phyloP scores from a whole-genome alignment of 2,888 invertebrate species.

The Drosophila borealis region DNA sequence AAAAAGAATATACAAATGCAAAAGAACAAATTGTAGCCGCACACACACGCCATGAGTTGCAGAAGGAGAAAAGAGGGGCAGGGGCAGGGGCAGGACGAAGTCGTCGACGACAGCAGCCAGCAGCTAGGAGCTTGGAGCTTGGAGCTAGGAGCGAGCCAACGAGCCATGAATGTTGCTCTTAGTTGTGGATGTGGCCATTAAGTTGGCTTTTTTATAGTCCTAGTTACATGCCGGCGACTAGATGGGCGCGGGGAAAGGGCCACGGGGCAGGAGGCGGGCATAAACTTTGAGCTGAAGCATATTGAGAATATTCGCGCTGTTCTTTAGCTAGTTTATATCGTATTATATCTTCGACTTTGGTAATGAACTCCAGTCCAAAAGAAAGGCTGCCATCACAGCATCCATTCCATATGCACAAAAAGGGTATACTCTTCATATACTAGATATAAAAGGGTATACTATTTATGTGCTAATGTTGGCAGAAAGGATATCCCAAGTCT shows the following conservation, averaged over 20 bases:
- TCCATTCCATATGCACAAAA: too few relatives aligned
- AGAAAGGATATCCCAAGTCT: too few relatives aligned
- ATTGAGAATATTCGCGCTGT: slow-evolving; percentile 42
- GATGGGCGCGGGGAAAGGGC: too few relatives aligned
- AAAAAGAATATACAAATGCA: slow-evolving; percentile 27
- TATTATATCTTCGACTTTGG: slow-evolving; percentile 23
- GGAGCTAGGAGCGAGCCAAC: slow-evolving; percentile 49
- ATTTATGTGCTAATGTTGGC: too few relatives aligned
- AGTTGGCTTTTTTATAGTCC: slow-evolving; percentile 75
- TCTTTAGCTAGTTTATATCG: slow-evolving; percentile 33
- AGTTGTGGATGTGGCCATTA: slow-evolving; percentile 79
- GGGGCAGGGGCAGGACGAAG: neutral
- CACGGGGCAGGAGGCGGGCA: neutral
- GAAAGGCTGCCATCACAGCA: neutral
- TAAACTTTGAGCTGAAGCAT: slow-evolving; percentile 27
- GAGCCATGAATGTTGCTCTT: slow-evolving; percentile 78
- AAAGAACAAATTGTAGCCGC: slow-evolving; percentile 65
- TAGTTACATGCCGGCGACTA: slow-evolving; percentile 50
- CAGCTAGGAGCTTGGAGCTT: neutral
- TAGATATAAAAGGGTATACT: too few relatives aligned
- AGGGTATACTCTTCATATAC: too few relatives aligned
- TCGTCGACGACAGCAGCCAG: slow-evolving; percentile 12
- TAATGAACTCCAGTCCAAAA: slow-evolving; percentile 28
- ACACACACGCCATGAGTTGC: slow-evolving; percentile 13
- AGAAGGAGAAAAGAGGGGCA: neutral